phyloP scores from a whole-genome alignment of 2,113 vertebrate genomes.

The Colossoma macropomum region DNA sequence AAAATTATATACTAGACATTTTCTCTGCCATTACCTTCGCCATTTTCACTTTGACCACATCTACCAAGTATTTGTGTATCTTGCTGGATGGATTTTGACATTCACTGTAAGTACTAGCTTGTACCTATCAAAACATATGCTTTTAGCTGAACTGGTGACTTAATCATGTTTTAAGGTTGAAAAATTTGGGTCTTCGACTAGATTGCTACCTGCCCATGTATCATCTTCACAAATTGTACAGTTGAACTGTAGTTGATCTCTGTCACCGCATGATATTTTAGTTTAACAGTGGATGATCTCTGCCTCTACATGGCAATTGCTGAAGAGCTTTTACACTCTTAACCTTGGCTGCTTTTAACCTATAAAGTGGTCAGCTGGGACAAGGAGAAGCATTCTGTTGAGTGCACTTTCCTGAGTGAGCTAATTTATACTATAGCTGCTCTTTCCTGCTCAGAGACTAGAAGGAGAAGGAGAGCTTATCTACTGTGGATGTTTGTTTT shows the following conservation, averaged over 20 bases:
- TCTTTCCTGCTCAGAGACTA: conserved; percentile 20
- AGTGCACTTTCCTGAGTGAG: conserved; percentile 1
- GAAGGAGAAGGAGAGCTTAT: background rate
- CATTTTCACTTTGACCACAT: no score
- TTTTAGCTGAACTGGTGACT: background rate
- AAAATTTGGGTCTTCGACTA: background rate
- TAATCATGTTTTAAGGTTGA: background rate
- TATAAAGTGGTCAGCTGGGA: conserved; percentile 32
- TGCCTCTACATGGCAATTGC: background rate
- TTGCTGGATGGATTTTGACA: background rate
- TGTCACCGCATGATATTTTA: background rate
- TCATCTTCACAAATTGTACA: background rate
- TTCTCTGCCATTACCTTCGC: no score
- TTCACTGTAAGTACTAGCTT: background rate
- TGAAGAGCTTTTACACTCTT: background rate
- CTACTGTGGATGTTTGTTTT: background rate
- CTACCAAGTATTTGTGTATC: background rate
- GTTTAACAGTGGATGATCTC: background rate
- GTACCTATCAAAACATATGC: background rate
- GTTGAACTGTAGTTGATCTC: conserved; percentile 1
- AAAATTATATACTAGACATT: no score
- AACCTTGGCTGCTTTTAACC: conserved; percentile 36
- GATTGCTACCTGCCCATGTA: background rate
- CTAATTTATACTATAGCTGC: conserved; percentile 23
- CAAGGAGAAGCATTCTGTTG: conserved; percentile 12